Conservation (phyloP, 2,113 vertebrate species). For the Hippocampus guttulatus region DNA sequence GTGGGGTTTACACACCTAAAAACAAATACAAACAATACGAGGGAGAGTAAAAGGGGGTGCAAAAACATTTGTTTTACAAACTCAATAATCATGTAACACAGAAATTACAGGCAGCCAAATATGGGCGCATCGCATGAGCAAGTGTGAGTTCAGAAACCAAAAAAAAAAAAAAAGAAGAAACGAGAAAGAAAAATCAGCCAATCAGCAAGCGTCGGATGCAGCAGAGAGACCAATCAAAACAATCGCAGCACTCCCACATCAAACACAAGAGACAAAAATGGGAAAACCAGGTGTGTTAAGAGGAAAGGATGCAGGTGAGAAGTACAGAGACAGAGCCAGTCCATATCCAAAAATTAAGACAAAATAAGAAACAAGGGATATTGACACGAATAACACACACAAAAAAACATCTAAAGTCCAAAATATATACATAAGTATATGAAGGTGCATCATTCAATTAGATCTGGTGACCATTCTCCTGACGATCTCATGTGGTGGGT, state of each 20-base stretch:
- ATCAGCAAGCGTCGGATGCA: conserved; percentile 76
- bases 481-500: conserved; percentile 64
- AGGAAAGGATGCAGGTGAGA: conserved; percentile 65
- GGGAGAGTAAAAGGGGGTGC: conserved; percentile 63
- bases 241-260: conserved; percentile 70
- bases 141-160: conserved; percentile 63
- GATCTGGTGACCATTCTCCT: conserved; percentile 75
- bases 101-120: conserved; percentile 74
- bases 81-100: conserved; percentile 63
- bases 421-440: conserved; percentile 54
- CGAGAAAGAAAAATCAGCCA: conserved; percentile 61
- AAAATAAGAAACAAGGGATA: conserved; percentile 36
- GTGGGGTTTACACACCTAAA: conserved; percentile 69
- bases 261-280: conserved; percentile 62
- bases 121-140: conserved; percentile 72
- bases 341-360: conserved; percentile 57
- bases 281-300: conserved; percentile 40
- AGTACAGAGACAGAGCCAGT: conserved; percentile 63
- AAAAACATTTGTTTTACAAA: conserved; percentile 66
- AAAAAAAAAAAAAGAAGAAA: conserved; percentile 11
- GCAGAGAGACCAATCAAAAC: conserved; percentile 75
- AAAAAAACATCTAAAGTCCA: conserved; percentile 44
- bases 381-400: conserved; percentile 62
- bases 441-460: conserved; percentile 76
- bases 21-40: conserved; percentile 47